Evolutionary conservation across 1,140 invertebrate species (phyloP).

Genomic region (Acromyrmex charruanus): DNA sequence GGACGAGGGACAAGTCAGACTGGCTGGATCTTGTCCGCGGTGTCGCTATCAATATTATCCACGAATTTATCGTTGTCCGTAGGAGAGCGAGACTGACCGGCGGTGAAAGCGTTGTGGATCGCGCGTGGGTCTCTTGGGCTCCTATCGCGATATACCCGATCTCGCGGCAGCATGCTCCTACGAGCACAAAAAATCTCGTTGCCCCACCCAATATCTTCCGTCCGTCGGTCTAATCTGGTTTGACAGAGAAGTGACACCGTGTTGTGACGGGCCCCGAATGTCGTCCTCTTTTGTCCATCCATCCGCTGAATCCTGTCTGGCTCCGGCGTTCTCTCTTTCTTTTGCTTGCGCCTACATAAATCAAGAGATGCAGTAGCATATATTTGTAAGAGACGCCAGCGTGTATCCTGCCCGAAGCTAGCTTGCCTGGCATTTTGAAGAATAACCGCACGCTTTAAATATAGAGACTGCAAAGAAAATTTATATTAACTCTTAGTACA

Average conservation of each 20-base stretch:
- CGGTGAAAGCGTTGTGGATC: constrained; percentile 61
- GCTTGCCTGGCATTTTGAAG: neutral
- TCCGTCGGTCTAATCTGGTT: constrained; percentile 79
- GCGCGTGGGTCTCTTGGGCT: constrained; percentile 38
- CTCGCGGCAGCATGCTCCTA: constrained; percentile 36
- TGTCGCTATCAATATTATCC: constrained; percentile 63
- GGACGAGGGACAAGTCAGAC: constrained; percentile 17
- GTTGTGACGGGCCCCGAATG: constrained; percentile 77
- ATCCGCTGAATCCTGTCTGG: constrained; percentile 70
- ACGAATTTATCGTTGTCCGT: constrained; percentile 62
- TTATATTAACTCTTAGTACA: neutral
- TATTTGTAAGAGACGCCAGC: neutral
- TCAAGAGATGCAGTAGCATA: constrained; percentile 39
- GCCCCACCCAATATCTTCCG: constrained; percentile 52
- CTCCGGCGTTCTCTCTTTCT: constrained; percentile 28
- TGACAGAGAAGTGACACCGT: constrained; percentile 80
- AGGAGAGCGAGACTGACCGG: neutral
- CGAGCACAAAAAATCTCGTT: constrained; percentile 71
- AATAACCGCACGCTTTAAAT: neutral
- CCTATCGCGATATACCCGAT: constrained; percentile 32
- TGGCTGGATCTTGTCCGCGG: constrained; percentile 49
- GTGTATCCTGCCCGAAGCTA: neutral
- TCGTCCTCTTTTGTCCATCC: constrained; percentile 55
- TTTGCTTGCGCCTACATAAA: constrained; percentile 65
- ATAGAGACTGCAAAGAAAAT: neutral